Evolutionary conservation across 2,797 vertebrate species (phyloP), one percentile per base, ranked within the genome.

Genomic region (Eulemur rubriventer): DNA sequence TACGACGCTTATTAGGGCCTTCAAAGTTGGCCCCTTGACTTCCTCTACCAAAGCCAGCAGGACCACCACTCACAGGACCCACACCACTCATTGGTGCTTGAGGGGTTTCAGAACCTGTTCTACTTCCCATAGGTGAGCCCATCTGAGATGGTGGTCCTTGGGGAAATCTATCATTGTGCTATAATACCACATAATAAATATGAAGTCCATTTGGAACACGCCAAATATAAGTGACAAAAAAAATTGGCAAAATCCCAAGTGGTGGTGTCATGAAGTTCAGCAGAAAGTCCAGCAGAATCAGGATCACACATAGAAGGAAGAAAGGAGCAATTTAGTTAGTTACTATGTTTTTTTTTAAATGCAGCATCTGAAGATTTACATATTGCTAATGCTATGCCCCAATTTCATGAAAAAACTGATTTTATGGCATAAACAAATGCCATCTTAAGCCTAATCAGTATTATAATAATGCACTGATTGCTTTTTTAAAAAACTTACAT

Each of bases 1-100:
- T 99, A 96, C 99, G 99, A n/a, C 99, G 99, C 96, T 99, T 99
- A 99, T 99, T 99, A 98, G 99, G 99, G 95, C 99, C 99, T 94
- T 99, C 99, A 98, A 99, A 99, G 97, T 98, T 99, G 96, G 99
- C 99, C 96, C 98, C 99, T 97, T 99, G 99, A 96, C 98, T 99
- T 97, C 99, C 99, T 98, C 99, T 98, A 98, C 99, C 99, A 98
- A 99, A 99, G 96, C 99, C 99, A 96, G 98, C 98, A 86, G 99
- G 98, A 98, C 98, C 99, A 98, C 99, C 99, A 98, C 98, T 99
- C 95, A 99, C 99, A 96, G 99, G 98, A 97, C 98, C 99, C 91
- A 98, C 99, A 97, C 98, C 99, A 98, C 98, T 98, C 98, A 99
- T 97, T 95, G 99, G 96, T 70, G 99, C 89, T 97, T 99, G 98